These are phyloP conservation scores for Cepaea nemoralis DNA, from an alignment of 1,140 invertebrate species.

Conservation along the genomic window DNA sequence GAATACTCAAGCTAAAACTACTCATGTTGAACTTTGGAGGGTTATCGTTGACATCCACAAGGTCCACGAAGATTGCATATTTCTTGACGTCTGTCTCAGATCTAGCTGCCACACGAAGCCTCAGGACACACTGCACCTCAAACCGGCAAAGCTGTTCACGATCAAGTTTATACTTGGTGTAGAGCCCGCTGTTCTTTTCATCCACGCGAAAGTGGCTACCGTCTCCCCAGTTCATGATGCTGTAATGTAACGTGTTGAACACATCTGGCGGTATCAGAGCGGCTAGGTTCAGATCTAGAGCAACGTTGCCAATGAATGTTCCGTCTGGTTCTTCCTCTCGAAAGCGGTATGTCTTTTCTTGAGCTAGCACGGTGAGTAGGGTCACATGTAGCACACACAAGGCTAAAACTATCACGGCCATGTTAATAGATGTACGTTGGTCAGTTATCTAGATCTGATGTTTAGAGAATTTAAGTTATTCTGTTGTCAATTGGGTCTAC, in stretches of 20 bases:
- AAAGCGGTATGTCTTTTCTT: conserved; percentile 48
- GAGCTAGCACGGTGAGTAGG: not conserved
- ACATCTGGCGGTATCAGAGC: conserved; percentile 27
- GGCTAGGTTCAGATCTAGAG: conserved; percentile 50
- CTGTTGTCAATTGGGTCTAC: not conserved
- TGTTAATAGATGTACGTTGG: not conserved
- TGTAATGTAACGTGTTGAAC: conserved; percentile 45
- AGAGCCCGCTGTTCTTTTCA: conserved; percentile 88
- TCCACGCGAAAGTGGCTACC: conserved; percentile 81
- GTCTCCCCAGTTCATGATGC: conserved; percentile 42
- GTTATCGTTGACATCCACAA: conserved; percentile 67
- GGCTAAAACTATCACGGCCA: not conserved
- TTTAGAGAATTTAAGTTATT: not conserved
- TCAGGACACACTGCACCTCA: conserved; percentile 49
- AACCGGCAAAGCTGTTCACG: conserved; percentile 58
- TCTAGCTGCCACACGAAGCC: conserved; percentile 56
- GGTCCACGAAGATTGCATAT: conserved; percentile 50
- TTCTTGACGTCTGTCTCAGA: conserved; percentile 54
- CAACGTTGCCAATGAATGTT: conserved; percentile 55
- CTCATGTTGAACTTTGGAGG: conserved; percentile 56
- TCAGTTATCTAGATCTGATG: not conserved
- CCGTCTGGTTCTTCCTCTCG: conserved; percentile 42
- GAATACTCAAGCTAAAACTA: conserved; percentile 50
- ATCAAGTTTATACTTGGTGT: conserved; percentile 63
- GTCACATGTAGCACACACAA: not conserved